Conservation (phyloP, 2,888 invertebrate species). For the Carterocephalus palaemon region DNA sequence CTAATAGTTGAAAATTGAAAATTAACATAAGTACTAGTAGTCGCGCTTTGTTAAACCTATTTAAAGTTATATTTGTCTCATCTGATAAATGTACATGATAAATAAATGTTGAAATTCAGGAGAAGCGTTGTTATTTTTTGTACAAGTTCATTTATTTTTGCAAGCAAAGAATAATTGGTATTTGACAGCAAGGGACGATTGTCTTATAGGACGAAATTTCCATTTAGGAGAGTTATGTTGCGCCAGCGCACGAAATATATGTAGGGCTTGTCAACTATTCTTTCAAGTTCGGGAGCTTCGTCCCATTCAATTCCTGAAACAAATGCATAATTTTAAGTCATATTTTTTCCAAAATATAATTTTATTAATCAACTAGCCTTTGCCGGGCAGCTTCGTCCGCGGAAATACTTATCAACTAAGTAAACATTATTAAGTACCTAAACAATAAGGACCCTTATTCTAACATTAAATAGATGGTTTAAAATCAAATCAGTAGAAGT, state of each 20-base stretch:
- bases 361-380: no score
- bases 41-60: conserved; percentile 3
- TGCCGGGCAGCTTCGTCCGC: background rate
- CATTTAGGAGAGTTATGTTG: conserved; percentile 59
- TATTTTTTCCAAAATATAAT: background rate
- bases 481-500: no score
- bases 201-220: conserved; percentile 64
- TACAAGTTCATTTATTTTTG: background rate
- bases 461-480: no score
- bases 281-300: conserved; percentile 48
- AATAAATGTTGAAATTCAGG: conserved; percentile 13
- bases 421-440: no score
- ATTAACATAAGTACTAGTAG: conserved; percentile 4
- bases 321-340: background rate
- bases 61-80: conserved; percentile 5
- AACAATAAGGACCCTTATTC: no score
- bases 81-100: conserved; percentile 16
- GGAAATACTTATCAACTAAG: no score
- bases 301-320: conserved; percentile 69
- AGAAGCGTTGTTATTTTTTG: background rate
- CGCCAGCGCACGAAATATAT: conserved; percentile 67
- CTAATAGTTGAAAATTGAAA: background rate
- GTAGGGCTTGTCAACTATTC: conserved; percentile 59
- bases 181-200: no score
- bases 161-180: conserved; percentile 28